These are phyloP conservation scores for Trichechus manatus DNA, from an alignment of 2,113 vertebrate species.

Conservation along the genomic window DNA sequence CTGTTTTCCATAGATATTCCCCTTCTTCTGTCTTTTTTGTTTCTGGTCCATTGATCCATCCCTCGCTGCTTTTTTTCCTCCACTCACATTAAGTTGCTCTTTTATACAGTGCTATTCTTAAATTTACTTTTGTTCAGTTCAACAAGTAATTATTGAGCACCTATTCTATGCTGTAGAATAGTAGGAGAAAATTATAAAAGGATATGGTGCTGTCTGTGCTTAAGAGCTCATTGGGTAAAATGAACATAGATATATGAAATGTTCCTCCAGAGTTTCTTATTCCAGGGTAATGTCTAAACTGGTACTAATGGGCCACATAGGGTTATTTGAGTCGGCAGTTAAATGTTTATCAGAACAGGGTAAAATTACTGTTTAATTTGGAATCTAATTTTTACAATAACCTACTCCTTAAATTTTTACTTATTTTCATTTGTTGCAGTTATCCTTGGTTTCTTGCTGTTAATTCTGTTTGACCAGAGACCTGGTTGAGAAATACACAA, in stretches of 20 bases:
- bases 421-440: slow-evolving; percentile 20
- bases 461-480: neutral
- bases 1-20: neutral
- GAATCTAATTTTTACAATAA: neutral
- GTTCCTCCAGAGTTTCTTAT: neutral
- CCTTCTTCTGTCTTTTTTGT: neutral
- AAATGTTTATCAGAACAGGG: neutral
- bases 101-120: neutral
- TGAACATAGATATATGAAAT: neutral
- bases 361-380: slow-evolving; percentile 3
- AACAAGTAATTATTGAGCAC: neutral
- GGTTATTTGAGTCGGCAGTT: neutral
- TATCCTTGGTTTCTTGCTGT: neutral
- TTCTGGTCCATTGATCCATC: neutral
- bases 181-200: neutral
- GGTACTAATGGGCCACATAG: neutral
- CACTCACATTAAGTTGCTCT: neutral
- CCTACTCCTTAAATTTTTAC: neutral
- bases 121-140: slow-evolving; percentile 2
- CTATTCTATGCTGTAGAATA: neutral
- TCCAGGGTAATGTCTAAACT: neutral
- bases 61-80: neutral
- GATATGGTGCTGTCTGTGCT: neutral
- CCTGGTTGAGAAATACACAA: neutral
- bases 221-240: neutral